Percentiles rank a stretch among this genome's conserved stretches.
phyloP scores from a whole-genome alignment of 2,113 vertebrate species.

The Verasper variegatus region DNA sequence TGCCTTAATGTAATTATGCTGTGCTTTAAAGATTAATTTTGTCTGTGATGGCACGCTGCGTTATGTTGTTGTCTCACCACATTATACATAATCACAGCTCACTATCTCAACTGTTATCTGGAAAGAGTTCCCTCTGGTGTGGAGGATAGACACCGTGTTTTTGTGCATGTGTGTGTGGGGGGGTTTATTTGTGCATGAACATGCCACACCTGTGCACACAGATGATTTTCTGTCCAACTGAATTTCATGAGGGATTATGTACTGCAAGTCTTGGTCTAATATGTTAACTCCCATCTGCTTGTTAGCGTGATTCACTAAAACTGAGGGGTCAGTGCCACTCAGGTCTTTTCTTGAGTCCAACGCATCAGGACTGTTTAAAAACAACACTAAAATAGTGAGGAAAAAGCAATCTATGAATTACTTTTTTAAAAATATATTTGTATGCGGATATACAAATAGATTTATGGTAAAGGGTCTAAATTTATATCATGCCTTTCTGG shows the following conservation, averaged over 20 bases:
- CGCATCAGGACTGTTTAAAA: neutral
- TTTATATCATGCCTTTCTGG: no score
- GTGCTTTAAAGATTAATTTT: slow-evolving; percentile 80
- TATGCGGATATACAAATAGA: neutral
- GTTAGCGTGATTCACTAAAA: neutral
- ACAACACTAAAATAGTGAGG: neutral
- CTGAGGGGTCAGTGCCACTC: neutral
- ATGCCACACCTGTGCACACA: slow-evolving; percentile 3
- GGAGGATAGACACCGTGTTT: slow-evolving; percentile 17
- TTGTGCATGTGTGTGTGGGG: neutral
- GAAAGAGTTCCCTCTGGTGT: slow-evolving; percentile 44
- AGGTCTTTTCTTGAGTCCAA: neutral
- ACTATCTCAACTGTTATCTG: slow-evolving; percentile 71
- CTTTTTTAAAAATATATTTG: neutral
- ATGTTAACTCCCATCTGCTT: neutral
- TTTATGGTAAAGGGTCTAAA: neutral
- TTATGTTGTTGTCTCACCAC: slow-evolving; percentile 71
- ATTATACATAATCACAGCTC: slow-evolving; percentile 80
- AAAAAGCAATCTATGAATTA: neutral
- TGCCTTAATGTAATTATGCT: slow-evolving; percentile 80
- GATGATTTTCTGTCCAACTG: neutral
- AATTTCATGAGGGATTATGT: neutral
- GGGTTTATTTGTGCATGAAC: neutral
- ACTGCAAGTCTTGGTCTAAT: neutral
- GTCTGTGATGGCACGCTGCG: slow-evolving; percentile 68